Evolutionary conservation across 2,113 vertebrate species (phyloP).

Genomic region (Rhagologus leucostigma): DNA sequence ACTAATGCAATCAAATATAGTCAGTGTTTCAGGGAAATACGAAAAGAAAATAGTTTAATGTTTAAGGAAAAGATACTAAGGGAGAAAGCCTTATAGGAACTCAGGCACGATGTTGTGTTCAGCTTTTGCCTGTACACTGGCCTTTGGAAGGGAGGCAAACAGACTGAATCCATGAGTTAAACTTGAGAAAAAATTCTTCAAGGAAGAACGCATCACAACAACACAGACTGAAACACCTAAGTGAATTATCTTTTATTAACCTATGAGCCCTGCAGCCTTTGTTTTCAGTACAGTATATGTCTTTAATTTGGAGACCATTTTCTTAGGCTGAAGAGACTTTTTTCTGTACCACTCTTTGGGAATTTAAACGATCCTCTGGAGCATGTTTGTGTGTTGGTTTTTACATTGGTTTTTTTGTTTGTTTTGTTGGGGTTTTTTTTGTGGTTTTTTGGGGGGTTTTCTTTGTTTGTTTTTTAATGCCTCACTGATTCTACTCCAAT

Average conservation of each 20-base stretch:
- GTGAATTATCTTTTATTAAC: not conserved
- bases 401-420: not conserved
- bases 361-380: not conserved
- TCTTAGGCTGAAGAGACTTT: not conserved
- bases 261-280: not conserved
- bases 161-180: not conserved
- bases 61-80: not conserved
- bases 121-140: not conserved
- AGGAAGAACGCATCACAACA: not conserved
- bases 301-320: not conserved
- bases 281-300: not conserved
- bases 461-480: not conserved
- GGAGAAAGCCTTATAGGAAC: not conserved
- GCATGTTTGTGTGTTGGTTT: not conserved
- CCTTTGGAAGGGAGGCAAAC: not conserved
- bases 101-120: fast-evolving
- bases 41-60: not conserved
- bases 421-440: not conserved
- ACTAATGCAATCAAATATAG: not conserved
- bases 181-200: not conserved
- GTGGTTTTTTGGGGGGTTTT: not conserved
- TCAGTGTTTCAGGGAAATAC: not conserved
- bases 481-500: not conserved
- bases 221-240: not conserved
- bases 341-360: not conserved